Evolutionary conservation across 53 echinoderm and acorn worm genomes (phyloP).

Genomic region (Arbacia lixula): DNA sequence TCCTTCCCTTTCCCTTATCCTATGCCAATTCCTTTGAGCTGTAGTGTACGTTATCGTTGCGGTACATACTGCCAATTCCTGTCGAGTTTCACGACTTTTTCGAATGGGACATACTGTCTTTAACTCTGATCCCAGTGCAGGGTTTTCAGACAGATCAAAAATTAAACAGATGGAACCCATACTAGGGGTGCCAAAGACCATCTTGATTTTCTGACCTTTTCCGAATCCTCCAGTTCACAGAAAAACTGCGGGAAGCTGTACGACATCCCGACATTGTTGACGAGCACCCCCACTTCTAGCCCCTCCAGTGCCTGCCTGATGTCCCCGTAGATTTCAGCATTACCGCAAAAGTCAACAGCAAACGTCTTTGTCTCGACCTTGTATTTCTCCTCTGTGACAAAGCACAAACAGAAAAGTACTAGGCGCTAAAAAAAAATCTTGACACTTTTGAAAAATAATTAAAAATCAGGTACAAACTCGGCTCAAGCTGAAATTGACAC

Average conservation of each 20-base stretch:
- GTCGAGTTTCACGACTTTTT: too few relatives aligned
- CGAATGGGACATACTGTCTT: too few relatives aligned
- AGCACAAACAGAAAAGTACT: not conserved
- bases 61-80: too few relatives aligned
- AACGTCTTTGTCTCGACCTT: conserved; percentile 84
- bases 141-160: too few relatives aligned
- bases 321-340: conserved; percentile 67
- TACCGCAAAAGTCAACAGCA: conserved; percentile 75
- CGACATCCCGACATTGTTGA: conserved; percentile 96
- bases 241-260: conserved; percentile 75
- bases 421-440: not conserved
- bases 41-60: too few relatives aligned
- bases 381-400: conserved; percentile 70
- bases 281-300: conserved; percentile 79
- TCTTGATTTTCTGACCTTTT: conserved; percentile 86
- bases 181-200: too few relatives aligned
- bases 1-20: too few relatives aligned
- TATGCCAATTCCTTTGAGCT: too few relatives aligned
- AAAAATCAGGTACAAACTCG: too few relatives aligned
- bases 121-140: too few relatives aligned
- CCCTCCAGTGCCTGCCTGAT: conserved; percentile 68
- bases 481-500: too few relatives aligned
- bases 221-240: conserved; percentile 64
- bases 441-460: not conserved
- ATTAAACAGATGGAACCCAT: too few relatives aligned